Evolutionary conservation across 2,888 invertebrate genomes (phyloP).

Genomic region (Reticulitermes lucifugus): DNA sequence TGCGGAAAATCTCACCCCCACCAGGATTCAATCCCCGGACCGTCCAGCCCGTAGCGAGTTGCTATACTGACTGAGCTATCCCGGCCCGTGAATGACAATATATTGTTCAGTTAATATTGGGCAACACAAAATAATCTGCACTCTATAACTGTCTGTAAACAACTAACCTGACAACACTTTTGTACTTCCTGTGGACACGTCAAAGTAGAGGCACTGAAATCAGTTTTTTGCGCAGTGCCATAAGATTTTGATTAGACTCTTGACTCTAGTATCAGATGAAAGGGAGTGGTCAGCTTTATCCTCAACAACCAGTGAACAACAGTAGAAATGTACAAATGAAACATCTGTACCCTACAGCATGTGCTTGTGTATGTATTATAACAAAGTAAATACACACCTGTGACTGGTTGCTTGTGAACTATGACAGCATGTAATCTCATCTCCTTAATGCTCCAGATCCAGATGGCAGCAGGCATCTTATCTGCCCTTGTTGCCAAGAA

Average conservation of each 20-base stretch:
- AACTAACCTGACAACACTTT: no score
- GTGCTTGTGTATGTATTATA: neutral
- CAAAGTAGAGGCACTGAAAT: neutral
- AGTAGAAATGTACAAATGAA: neutral
- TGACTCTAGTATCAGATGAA: no score
- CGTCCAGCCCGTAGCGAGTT: no score
- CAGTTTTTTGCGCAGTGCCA: neutral
- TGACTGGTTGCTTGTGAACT: slow-evolving; percentile 8
- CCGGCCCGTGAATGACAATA: no score
- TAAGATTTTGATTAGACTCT: no score
- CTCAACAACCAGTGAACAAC: neutral
- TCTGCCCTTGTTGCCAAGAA: neutral
- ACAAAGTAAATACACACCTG: neutral
- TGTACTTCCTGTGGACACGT: no score
- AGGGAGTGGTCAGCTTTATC: neutral
- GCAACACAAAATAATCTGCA: no score
- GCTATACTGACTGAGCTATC: no score
- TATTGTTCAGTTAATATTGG: no score
- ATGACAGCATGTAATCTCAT: neutral
- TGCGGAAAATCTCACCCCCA: no score
- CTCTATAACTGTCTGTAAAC: no score
- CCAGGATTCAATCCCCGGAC: no score
- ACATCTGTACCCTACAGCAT: neutral
- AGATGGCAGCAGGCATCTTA: neutral
- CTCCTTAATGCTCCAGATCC: neutral